Base-by-base conservation (phyloP, 2,797 vertebrate species). In the Cyclopterus lumpus region DNA sequence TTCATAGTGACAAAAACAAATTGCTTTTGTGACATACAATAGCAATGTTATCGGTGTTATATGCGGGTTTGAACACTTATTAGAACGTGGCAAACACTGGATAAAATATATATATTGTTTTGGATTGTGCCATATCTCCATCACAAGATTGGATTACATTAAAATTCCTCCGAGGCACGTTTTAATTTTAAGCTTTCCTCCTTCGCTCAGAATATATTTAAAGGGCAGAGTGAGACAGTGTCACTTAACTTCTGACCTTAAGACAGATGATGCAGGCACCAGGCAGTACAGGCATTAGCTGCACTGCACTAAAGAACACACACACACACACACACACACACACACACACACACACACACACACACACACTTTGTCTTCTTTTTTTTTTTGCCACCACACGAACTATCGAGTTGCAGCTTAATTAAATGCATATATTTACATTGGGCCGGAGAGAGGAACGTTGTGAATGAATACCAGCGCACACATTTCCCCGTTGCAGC, bases 201-300 rank as follows among this genome's bases (percentile, higher is more conserved):
- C 51, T 69, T 81, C 78, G 59, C 67, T 63, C 32, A 34, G 49
- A 75, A 75, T 77, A 74, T 88, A 83, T 24, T 74, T 82, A 88
- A 91, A 91, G 89, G 78, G 85, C 79, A 76, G 48, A 77, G 66
- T 79, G 65, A 75, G 81, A 88, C 82, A 71, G 74, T 88, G 75
- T 89, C 84, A 67, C 77, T 92, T 93, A 91, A 92, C 87, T 87
- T 73, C 26, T 80, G 86, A 88, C 85, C 85, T 89, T 74, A 48
- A 79, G 75, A 84, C 83, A 87, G 77, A 75, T 54, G 74, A 86
- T 75, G 54, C 24, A 72, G 49, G 62, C 75, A 68, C 61, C 77
- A 62, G 76, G 80, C 67, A 72, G 72, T 59, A 55, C 42, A 70
- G 60, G 38, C 79, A 74, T 75, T 65, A 74, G 58, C 86, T 75